Percentiles rank a stretch among this genome's conserved stretches.
Conservation (phyloP, 2,113 vertebrate species). For the Caloenas nicobarica region DNA sequence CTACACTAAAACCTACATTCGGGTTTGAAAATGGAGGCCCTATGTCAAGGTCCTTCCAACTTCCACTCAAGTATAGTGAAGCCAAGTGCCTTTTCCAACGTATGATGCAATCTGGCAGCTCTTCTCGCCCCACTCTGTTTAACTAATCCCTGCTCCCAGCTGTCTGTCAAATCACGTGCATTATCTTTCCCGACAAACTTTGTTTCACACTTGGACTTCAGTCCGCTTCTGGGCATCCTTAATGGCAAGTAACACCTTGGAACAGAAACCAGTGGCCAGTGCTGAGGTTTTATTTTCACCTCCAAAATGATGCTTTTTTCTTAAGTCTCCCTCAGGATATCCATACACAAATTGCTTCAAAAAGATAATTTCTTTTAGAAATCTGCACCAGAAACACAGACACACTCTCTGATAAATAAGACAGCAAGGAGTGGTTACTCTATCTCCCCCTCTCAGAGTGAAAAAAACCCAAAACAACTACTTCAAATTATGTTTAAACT, state of each 20-base stretch:
- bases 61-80: background rate
- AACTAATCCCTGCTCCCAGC: background rate
- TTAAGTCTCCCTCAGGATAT: background rate
- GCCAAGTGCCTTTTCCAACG: background rate
- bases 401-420: accelerated
- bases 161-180: background rate
- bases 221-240: background rate
- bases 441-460: background rate
- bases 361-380: background rate
- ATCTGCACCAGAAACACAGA: background rate
- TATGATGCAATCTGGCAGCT: background rate
- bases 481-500: background rate
- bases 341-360: background rate
- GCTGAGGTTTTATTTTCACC: background rate
- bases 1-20: background rate
- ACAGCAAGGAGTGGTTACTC: background rate
- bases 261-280: background rate
- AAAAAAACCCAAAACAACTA: background rate
- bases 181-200: background rate
- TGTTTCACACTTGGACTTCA: background rate
- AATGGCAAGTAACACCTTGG: background rate
- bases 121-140: background rate
- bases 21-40: background rate
- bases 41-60: background rate
- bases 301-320: background rate